Conservation (phyloP, 2,888 invertebrate species). For the Idaea straminata region DNA sequence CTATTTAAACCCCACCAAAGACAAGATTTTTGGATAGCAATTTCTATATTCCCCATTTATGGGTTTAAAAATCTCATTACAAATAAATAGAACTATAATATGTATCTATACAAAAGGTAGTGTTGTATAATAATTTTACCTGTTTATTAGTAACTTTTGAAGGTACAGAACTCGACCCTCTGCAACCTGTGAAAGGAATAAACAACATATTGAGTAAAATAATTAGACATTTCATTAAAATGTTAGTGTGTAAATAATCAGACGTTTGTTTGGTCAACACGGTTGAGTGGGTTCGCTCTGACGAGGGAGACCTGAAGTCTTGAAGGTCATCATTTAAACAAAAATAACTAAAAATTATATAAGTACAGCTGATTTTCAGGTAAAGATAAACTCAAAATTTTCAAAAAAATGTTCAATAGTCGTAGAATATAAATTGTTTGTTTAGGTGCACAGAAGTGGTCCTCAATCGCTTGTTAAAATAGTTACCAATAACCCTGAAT, state of each 20-base stretch:
- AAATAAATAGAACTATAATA: neutral
- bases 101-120: no score
- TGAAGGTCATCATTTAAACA: conserved; percentile 54
- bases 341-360: neutral
- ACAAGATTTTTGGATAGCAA: no score
- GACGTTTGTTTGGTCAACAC: conserved; percentile 35
- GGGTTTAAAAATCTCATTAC: neutral
- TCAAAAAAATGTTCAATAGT: no score
- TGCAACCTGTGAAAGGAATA: neutral
- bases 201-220: neutral
- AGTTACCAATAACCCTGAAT: no score
- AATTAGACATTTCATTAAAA: neutral
- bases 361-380: neutral
- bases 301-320: conserved; percentile 71
- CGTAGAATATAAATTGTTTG: no score
- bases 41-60: no score
- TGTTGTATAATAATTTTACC: no score
- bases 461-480: no score
- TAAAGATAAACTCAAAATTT: no score
- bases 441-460: no score
- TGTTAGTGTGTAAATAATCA: conserved; percentile 19
- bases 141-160: no score
- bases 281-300: conserved; percentile 65
- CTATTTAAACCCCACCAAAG: no score
- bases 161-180: neutral